Conservation (phyloP, 2,888 invertebrate genomes). For the Dascillus cervinus region DNA sequence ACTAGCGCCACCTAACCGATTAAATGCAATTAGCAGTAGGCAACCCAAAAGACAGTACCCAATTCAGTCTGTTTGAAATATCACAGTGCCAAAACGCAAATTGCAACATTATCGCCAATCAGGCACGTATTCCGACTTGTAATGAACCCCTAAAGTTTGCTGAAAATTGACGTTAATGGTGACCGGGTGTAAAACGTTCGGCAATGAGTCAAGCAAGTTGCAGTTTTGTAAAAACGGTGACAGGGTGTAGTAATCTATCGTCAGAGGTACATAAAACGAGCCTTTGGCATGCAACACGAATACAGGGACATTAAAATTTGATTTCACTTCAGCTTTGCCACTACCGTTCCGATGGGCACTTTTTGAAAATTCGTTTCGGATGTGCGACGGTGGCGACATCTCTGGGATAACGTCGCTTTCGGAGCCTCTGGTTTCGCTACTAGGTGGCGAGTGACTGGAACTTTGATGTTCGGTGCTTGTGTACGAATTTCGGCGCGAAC, state of each 20-base stretch:
- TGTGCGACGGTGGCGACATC: conserved; percentile 4
- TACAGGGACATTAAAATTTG: conserved; percentile 64
- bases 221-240: conserved; percentile 59
- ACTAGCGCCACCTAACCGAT: too few relatives aligned
- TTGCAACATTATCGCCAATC: too few relatives aligned
- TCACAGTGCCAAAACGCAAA: too few relatives aligned
- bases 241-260: conserved; percentile 66
- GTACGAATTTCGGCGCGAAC: conserved; percentile 28
- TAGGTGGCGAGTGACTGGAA: conserved; percentile 37
- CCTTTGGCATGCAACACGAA: conserved; percentile 88
- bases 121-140: too few relatives aligned
- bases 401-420: conserved; percentile 4
- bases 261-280: conserved; percentile 80
- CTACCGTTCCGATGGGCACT: conserved; percentile 1
- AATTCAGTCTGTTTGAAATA: too few relatives aligned
- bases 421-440: conserved; percentile 26
- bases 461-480: conserved; percentile 45
- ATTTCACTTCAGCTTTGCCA: conserved; percentile 16
- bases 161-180: conserved; percentile 82
- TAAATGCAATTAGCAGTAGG: too few relatives aligned
- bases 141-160: too few relatives aligned
- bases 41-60: too few relatives aligned
- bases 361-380: conserved; percentile 1
- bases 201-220: conserved; percentile 50
- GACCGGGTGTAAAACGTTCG: conserved; percentile 70